phyloP scores from a whole-genome alignment of 1,140 invertebrate genomes.

The Drosophila athabasca region DNA sequence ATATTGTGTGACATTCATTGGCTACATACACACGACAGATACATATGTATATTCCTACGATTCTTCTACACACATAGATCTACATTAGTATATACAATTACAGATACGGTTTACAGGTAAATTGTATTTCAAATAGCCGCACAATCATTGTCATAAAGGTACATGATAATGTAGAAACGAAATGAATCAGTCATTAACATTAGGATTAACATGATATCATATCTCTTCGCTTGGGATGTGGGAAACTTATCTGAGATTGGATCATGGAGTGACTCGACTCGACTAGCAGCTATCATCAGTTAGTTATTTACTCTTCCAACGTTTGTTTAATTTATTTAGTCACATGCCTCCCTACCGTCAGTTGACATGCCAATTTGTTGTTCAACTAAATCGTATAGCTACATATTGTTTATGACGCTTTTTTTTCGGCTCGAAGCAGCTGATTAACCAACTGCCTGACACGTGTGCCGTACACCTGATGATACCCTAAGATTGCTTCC shows the following conservation, averaged over 20 bases:
- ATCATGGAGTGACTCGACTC: constrained; percentile 25
- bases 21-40: background rate
- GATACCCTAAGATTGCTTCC: constrained; percentile 17
- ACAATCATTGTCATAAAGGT: constrained; percentile 5
- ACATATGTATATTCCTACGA: background rate
- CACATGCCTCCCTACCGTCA: constrained; percentile 59
- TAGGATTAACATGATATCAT: background rate
- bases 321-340: constrained; percentile 62
- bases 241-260: constrained; percentile 30
- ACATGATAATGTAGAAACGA: constrained; percentile 23
- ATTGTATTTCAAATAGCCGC: constrained; percentile 29
- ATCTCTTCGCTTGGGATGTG: constrained; percentile 6
- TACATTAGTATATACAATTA: constrained; percentile 18
- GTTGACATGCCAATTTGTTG: constrained; percentile 58
- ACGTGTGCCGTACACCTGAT: constrained; percentile 21
- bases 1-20: constrained; percentile 6
- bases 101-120: constrained; percentile 13
- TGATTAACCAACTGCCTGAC: constrained; percentile 23
- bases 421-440: constrained; percentile 21
- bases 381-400: constrained; percentile 43
- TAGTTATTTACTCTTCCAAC: constrained; percentile 55
- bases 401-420: constrained; percentile 20
- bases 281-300: constrained; percentile 54
- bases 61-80: constrained; percentile 33
- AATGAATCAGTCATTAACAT: constrained; percentile 54